Base-by-base conservation (phyloP, 2,888 invertebrate genomes). In the Bellardia pandia region DNA sequence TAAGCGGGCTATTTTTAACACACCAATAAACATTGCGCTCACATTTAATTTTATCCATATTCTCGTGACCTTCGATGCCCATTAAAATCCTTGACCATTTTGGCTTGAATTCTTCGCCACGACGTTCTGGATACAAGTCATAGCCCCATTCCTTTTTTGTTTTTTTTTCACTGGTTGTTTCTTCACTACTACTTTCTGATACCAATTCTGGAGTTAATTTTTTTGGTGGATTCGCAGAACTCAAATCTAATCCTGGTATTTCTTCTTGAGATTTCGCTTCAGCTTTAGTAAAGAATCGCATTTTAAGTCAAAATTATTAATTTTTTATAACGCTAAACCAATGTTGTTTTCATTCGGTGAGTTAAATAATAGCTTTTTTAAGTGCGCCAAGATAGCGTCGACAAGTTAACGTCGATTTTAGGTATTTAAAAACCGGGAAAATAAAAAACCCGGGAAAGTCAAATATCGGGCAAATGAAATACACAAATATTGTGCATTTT, bases 41-140 rank as follows among this genome's bases (percentile, higher is more conserved):
- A 91, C 98, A 98, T 93, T 96, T 96, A 0, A 96, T 93, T 93
- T 96, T 97, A 48, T 96, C 95, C 14, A 96, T 93, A 76, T 94
- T 94, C 92, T 97, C 96, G 88, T 95, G 95, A 48, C 97, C 96
- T 92, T 96, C 96, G 66, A 95, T 94, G 5, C 96, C 95, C 14
- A 96, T 92, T 0, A 97, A 89, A 60, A 95, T 93, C 82, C 94
- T 94, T 2, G 93, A 91, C 92, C 95, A 93, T 90, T 94, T 95
- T 0, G 95, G 94, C 87, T 94, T 94, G 89, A 94, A 95, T 51
- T 94, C 93, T 33, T 92, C 93, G 0, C 96, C 96, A 90, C 96
- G 95, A 90, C 98, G 95, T 93, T 98, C 97, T 0, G 98, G 98
- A 92, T 97, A 98, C 86, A 98, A 94, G 94, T 97, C 96, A 91